Percentiles rank a stretch among this genome's conserved stretches.
Evolutionary conservation across 2,797 vertebrate genomes (phyloP).

Genomic region (Thalassophryne amazonica): DNA sequence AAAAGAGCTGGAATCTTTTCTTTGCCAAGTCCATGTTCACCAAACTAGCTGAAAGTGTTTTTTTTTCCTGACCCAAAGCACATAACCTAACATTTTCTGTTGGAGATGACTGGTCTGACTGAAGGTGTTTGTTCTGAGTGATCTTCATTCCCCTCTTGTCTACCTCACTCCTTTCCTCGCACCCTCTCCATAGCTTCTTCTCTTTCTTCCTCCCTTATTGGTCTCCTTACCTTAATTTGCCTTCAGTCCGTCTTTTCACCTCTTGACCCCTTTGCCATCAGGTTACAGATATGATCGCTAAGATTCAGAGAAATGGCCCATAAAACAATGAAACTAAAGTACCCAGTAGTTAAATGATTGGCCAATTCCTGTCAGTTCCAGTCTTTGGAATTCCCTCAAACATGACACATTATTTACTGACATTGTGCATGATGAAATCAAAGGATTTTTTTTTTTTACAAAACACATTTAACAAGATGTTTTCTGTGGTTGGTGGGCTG

Average conservation of each 20-base stretch:
- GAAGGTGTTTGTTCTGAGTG: too few species aligned
- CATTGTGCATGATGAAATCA: constrained; percentile 14
- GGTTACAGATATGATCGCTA: constrained; percentile 46
- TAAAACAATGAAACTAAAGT: constrained; percentile 31
- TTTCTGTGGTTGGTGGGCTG: constrained; percentile 1
- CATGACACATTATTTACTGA: constrained; percentile 20
- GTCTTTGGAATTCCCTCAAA: constrained; percentile 24
- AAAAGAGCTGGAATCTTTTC: too few species aligned
- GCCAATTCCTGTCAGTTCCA: constrained; percentile 4
- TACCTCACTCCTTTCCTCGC: not conserved
- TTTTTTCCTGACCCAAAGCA: too few species aligned
- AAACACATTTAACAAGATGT: constrained; percentile 19
- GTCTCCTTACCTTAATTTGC: not conserved
- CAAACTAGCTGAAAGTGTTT: too few species aligned
- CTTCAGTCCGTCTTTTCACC: constrained; percentile 2
- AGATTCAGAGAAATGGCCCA: constrained; percentile 29
- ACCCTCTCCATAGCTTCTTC: not conserved
- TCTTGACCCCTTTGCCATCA: constrained; percentile 20
- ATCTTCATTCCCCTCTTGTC: not conserved
- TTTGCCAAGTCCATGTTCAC: too few species aligned
- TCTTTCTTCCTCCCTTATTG: not conserved
- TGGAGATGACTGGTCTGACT: too few species aligned
- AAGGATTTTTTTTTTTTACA: constrained; percentile 25
- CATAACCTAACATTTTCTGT: too few species aligned
- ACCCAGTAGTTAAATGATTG: constrained; percentile 15